Evolutionary conservation across 1,140 invertebrate species (phyloP), one percentile per base, ranked within the genome.

Genomic region (Oryctes rhinoceros): DNA sequence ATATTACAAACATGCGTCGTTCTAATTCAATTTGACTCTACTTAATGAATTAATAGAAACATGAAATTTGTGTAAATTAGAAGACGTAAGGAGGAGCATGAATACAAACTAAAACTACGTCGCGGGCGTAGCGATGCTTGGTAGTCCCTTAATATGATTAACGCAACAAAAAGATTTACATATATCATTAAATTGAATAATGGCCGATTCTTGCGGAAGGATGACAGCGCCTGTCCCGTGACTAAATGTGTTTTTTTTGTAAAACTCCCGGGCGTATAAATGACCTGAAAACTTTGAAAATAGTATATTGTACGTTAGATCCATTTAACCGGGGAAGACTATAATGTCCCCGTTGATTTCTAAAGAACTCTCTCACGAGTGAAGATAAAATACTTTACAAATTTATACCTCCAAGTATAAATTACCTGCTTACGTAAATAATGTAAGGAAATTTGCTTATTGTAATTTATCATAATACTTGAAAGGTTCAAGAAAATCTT

Each of bases 141-240:
- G 18, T 67, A 67, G 20, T 24, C 65, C 13, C 9, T 67, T 67
- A 67, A 67, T 67, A 35, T 18, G n/a, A 67, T 67, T 67, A 67
- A 30, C 20, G 30, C 20, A 18, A 18, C 65, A 67, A 67, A 67
- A 67, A 67, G 65, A 67, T 67, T 67, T 67, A 67, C 65, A 67
- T 67, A 67, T 67, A 67, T 35, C 65, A 67, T 67, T 67, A 67
- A 67, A 67, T 67, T 67, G 65, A 67, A 67, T 67, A 53, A 53
- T 53, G 49, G 49, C 39, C 49, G 49, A 53, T 53, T 53, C 49
- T 53, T 53, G 49, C 13, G 13, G 49, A 53, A 53, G 13, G 49
- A 13, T 53, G 49, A 53, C 49, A 53, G 49, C 9, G 49, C 49
- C 49, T 44, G n/a, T 53, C 49, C 13, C 13, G 4, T 53, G 49